phyloP scores from a whole-genome alignment of 2,797 vertebrate species.

The Lindbergichthys nudifrons region DNA sequence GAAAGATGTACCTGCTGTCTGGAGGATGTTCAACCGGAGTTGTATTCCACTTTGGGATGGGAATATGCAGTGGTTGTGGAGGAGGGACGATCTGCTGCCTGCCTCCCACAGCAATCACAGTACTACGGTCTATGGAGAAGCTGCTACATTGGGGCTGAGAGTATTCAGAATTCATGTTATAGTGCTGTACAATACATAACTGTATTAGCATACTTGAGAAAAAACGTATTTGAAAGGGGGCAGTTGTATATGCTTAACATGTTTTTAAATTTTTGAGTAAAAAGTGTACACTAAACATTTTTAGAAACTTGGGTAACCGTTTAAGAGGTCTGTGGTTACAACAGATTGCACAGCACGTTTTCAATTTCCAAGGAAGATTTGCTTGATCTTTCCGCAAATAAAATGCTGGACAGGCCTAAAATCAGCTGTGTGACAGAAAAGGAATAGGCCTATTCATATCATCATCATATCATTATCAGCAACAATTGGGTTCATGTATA shows the following conservation, averaged over 20 bases:
- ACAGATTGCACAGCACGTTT: no score
- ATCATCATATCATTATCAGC: neutral
- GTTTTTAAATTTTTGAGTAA: neutral
- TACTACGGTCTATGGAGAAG: conserved; percentile 72
- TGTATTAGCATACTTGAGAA: conserved; percentile 1
- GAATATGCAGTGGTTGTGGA: conserved; percentile 40
- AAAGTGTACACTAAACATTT: neutral
- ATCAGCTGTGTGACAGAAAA: neutral
- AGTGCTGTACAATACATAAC: conserved; percentile 40
- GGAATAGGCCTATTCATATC: neutral
- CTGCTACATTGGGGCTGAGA: conserved; percentile 76
- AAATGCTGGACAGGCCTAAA: neutral
- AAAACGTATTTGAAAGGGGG: neutral
- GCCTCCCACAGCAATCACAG: conserved; percentile 56
- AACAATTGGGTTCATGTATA: neutral
- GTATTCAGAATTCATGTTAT: conserved; percentile 71
- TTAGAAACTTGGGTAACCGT: no score
- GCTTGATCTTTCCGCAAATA: neutral
- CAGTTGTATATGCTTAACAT: neutral
- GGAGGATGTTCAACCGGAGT: conserved; percentile 24
- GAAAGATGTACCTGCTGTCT: conserved; percentile 65
- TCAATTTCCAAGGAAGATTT: neutral
- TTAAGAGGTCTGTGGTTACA: no score
- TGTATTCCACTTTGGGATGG: conserved; percentile 57
- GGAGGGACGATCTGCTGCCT: conserved; percentile 61